Evolutionary conservation across 2,797 vertebrate genomes (phyloP).

Genomic region (Gallinago stenura): DNA sequence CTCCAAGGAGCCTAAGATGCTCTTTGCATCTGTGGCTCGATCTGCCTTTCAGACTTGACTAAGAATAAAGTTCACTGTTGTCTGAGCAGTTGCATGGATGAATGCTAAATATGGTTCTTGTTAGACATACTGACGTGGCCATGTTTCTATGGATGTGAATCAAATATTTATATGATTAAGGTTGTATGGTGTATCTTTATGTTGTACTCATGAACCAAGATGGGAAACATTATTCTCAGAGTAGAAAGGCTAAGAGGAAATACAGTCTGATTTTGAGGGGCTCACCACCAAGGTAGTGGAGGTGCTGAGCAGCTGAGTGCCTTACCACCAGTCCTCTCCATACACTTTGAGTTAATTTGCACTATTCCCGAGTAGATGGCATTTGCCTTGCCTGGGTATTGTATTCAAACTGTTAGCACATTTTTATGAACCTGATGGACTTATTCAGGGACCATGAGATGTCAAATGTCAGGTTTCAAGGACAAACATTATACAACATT

Average conservation of each 20-base stretch:
- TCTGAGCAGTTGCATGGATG: background rate
- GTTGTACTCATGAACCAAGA: background rate
- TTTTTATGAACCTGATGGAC: background rate
- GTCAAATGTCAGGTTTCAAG: background rate
- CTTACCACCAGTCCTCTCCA: background rate
- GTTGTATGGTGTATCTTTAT: background rate
- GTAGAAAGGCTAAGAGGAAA: background rate
- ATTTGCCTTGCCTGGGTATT: background rate
- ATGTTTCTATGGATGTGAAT: background rate
- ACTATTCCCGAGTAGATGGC: fast-evolving
- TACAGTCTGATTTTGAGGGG: background rate
- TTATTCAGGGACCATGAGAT: background rate
- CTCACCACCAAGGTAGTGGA: background rate
- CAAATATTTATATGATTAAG: background rate
- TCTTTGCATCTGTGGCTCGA: background rate
- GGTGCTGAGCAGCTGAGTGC: background rate
- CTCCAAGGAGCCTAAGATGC: background rate
- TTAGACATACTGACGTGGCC: background rate
- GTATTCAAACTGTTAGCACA: background rate
- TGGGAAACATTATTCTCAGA: background rate
- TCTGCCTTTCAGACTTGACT: background rate
- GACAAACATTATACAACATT: background rate
- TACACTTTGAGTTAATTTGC: background rate
- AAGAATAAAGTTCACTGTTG: background rate
- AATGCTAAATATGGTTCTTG: background rate